A percentile compares a stretch with the other conserved stretches of the same genome.
Conservation (phyloP, 1,140 invertebrate genomes). For the Phymastichus coffea region DNA sequence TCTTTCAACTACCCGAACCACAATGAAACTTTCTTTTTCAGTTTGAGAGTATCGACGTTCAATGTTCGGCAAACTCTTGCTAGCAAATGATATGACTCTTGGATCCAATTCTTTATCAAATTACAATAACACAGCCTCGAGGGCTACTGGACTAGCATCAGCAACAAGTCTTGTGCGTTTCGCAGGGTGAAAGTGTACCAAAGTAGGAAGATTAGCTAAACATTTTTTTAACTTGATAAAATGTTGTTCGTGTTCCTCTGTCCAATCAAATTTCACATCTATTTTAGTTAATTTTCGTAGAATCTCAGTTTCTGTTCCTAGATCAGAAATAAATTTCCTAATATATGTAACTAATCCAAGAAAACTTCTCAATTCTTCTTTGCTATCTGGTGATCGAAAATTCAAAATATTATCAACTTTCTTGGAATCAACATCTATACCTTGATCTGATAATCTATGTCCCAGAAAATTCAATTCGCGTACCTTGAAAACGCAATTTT, state of each 20-base stretch:
- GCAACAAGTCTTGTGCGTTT: constrained; percentile 32
- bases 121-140: constrained; percentile 37
- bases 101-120: neutral
- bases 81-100: constrained; percentile 27
- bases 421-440: too few species aligned
- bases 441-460: neutral
- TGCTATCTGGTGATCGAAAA: too few species aligned
- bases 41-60: constrained; percentile 49
- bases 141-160: constrained; percentile 36
- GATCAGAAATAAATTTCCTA: constrained; percentile 41
- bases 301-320: constrained; percentile 38
- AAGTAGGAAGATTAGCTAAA: constrained; percentile 2
- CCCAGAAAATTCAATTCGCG: neutral
- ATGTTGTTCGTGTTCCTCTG: too few species aligned
- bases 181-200: constrained; percentile 20
- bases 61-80: constrained; percentile 22
- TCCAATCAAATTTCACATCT: constrained; percentile 11
- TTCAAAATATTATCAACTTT: too few species aligned
- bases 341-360: constrained; percentile 38
- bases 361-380: constrained; percentile 39
- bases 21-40: constrained; percentile 46
- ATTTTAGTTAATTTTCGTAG: too few species aligned
- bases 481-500: neutral
- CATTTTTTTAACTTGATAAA: constrained; percentile 33
- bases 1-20: constrained; percentile 41